Evolutionary conservation across 1,140 invertebrate genomes (phyloP), one percentile per base, ranked within the genome.

Genomic region (Drosophila sp.): DNA sequence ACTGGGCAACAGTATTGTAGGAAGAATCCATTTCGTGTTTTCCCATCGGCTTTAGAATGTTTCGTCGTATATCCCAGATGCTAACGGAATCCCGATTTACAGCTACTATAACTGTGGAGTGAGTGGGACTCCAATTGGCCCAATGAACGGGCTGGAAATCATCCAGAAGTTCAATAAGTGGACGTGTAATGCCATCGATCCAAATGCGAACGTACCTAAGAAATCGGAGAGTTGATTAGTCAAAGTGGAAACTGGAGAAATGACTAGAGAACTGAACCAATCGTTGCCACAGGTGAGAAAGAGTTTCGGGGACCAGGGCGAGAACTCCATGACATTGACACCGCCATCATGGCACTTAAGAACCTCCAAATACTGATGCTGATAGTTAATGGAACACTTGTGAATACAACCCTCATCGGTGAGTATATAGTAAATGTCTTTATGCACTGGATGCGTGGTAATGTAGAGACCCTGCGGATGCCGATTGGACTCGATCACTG

Each of bases 241-340:
- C 4, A 18, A 1, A 13, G 7, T 7, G 7, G 4, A 21, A 7
- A 32, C 13, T n/a, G n/a, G n/a, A n/a, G n/a, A n/a, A n/a, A n/a
- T n/a, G n/a, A n/a, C 2, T 7, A 13, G 6, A 7, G 4, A 3
- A 9, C 2, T 8, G 16, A 90, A 93, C 94, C 96, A 97, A 91
- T 98, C 97, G 16, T 96, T 96, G 38, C 97, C 97, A 80, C 96
- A 96, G 0, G 96, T 97, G 0, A 97, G 92, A 70, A 96, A 95
- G 11, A 98, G 93, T 50, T 94, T 94, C 0, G 94, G 92, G 87
- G 96, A 96, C 92, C 95, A 97, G 0, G 95, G 95, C 4, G 97
- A 98, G 92, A 96, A 96, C 46, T 95, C 92, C 51, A 98, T 94
- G 11, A 93, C 93, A 81, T 96, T 96, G 0, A 98, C 94, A 0